Evolutionary conservation across 2,113 vertebrate genomes (phyloP), one percentile per base, ranked within the genome.

Genomic region (Falcunculus frontatus): DNA sequence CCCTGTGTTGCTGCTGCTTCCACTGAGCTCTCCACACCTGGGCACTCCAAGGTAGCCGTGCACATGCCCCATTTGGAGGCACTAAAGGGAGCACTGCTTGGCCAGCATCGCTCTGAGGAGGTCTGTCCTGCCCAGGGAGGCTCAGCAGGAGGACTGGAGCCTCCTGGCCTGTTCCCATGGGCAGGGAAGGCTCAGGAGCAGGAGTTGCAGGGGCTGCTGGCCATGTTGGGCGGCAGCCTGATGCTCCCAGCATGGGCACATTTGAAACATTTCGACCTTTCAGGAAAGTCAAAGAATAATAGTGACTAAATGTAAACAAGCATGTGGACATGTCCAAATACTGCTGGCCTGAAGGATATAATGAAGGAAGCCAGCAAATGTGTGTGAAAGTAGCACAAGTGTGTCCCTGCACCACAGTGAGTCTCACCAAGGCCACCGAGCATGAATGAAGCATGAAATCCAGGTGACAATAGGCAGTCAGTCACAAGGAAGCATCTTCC

Each of bases 401-500:
- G 17, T 64, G 83, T 60, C 57, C 56, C 62, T 35, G 53, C 4
- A 2, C 29, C 22, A 11, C 6, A 6, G 13, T 8, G 33, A 72
- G 35, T 47, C 65, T 90, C 85, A 56, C n/a, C 74, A 87, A 95
- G 81, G 93, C 56, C 81, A 76, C 39, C 1, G 4, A 77, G 47
- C 0, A 1, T 26, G 63, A 90, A 37, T 6, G 19, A 80, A 88
- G 23, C 50, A 75, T 35, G 39, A 93, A 94, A 94, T 55, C 16
- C 68, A 42, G 56, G 52, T 39, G 4, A 82, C 64, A 87, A 72
- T 4, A 93, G 59, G 80, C 67, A 84, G 70, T 63, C 81, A 68
- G 39, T 89, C 70, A 77, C 67, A 92, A 56, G 74, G 72, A 92
- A 94, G 42, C 92, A 78, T 95, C 89, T 95, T 97, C 79, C 94